These are phyloP conservation scores for Eidolon helvum DNA, from an alignment of 2,113 vertebrate species.

Conservation along the genomic window DNA sequence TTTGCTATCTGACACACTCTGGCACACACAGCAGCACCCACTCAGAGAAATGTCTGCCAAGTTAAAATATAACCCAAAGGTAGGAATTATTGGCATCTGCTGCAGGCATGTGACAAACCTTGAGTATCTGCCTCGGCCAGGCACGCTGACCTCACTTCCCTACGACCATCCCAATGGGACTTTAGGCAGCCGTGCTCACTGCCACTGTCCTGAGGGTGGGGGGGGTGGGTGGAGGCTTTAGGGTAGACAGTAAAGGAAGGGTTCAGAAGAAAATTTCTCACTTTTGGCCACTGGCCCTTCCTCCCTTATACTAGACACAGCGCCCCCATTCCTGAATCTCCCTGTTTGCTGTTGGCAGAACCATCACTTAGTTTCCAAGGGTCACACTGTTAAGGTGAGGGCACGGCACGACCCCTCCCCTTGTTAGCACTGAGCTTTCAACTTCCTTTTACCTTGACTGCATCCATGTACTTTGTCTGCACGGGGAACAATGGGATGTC, in stretches of 20 bases:
- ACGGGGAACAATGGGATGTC: constrained; percentile 93
- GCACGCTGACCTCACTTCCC: not conserved
- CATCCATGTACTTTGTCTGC: constrained; percentile 90
- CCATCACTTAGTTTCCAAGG: not conserved
- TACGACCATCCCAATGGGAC: not conserved
- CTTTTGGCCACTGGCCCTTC: not conserved
- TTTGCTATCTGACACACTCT: not conserved
- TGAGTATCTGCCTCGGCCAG: not conserved
- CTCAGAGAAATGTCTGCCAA: not conserved
- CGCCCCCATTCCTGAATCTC: not conserved
- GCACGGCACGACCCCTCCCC: not conserved
- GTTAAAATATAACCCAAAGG: not conserved
- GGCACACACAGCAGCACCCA: not conserved
- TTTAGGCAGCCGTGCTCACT: not conserved
- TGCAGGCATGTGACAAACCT: not conserved
- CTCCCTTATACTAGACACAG: not conserved
- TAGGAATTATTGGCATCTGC: not conserved
- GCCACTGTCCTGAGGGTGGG: not conserved
- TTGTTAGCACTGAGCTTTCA: not conserved
- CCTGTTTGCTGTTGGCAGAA: not conserved
- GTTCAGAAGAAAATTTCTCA: not conserved
- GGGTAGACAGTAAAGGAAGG: not conserved
- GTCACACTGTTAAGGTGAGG: not conserved
- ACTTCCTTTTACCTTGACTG: constrained; percentile 89
- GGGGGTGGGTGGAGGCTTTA: not conserved